phyloP scores from a whole-genome alignment of 2,797 vertebrate genomes.

The Petrocephalus sullivani region DNA sequence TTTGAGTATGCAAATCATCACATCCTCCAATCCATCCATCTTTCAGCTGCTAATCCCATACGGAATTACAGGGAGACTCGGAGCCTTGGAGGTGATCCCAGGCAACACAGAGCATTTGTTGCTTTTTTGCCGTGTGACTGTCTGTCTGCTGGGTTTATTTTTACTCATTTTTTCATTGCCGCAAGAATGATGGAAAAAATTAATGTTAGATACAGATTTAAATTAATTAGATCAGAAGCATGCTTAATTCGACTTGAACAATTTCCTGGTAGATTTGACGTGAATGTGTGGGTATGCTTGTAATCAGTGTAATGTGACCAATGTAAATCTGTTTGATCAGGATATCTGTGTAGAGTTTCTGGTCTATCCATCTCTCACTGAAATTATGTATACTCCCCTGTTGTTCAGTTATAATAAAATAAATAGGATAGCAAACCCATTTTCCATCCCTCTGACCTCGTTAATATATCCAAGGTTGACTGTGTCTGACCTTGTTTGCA shows the following conservation, averaged over 20 bases:
- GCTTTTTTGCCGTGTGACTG: background rate
- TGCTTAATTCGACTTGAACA: constrained; percentile 21
- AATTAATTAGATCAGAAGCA: constrained; percentile 40
- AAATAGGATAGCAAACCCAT: constrained; percentile 20
- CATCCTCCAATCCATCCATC: constrained; percentile 25
- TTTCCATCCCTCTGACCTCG: constrained; percentile 38
- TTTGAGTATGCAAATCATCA: constrained; percentile 34
- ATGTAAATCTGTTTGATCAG: background rate
- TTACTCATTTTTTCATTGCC: background rate
- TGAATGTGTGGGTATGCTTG: constrained; percentile 10
- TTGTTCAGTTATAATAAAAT: constrained; percentile 18
- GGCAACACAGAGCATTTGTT: background rate
- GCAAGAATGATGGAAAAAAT: background rate
- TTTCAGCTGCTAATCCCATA: background rate
- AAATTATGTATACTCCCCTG: background rate
- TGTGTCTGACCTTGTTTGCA: constrained; percentile 29
- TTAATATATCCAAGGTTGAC: constrained; percentile 36
- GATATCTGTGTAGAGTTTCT: background rate
- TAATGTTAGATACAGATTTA: constrained; percentile 28
- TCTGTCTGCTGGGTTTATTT: background rate
- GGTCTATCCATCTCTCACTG: background rate
- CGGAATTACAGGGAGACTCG: constrained; percentile 12
- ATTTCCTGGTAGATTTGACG: constrained; percentile 15
- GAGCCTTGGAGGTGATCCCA: background rate
- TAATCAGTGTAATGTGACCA: constrained; percentile 2